Evolutionary conservation across 1,140 invertebrate species (phyloP), one percentile per base, ranked within the genome.

Genomic region (Wiebesia pumilae): DNA sequence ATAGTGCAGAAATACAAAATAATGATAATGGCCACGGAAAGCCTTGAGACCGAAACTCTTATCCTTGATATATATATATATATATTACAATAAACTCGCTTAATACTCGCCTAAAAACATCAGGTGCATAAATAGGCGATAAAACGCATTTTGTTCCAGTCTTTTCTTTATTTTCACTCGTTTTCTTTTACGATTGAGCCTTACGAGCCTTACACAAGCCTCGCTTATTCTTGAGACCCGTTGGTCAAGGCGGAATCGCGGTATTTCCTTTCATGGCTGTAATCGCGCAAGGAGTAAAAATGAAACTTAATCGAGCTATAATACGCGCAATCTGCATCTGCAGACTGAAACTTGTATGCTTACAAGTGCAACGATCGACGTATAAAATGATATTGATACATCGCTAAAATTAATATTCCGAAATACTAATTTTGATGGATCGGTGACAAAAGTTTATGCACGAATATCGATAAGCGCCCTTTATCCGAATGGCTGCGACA

Each of bases 201-300:
- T n/a, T n/a, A n/a, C n/a, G n/a, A n/a, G 19, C 62, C 54, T 71
- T 85, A 47, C 65, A 38, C 51, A 1, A n/a, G 4, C 38, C 9
- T 30, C 35, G 38, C 21, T 0, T 27, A 27, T 27, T 43, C 33
- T 19, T 7, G n/a, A 43, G 19, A 19, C 40, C 67, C 77, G 51
- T 77, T 86, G 77, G 85, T 86, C 85, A 82, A n/a, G 40, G 65
- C 27, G 33, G 73, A 35, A 30, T 24, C 62, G 84, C 30, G 30
- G 21, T 62, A 24, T 69, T 67, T 84, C 65, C 30, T 85, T 80
- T 47, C 65, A 40, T 10, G 30, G 40, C 62, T 81, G 33, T 75
- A 73, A 71, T 85, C 79, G 79, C 67, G 67, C 69, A 40, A 81
- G 65, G 77, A 71, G 58, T 24, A 51, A 51, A 69, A 47, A 82